These are phyloP conservation scores for Myiothlypis coronata DNA, from an alignment of 2,797 vertebrate genomes.

Conservation along the genomic window DNA sequence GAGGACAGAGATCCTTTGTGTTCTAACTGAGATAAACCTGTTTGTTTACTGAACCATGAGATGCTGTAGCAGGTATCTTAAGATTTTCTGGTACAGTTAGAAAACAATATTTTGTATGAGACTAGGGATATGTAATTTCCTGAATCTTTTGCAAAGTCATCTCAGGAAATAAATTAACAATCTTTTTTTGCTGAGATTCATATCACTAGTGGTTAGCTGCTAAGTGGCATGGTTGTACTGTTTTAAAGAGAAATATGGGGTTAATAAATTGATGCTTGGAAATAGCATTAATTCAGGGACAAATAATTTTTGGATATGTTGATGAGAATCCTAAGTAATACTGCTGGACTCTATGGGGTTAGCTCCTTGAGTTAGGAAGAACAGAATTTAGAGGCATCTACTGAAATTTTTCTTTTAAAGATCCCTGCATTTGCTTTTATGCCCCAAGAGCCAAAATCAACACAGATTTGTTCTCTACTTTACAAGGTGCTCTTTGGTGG, in stretches of 20 bases:
- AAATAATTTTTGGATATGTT: background rate
- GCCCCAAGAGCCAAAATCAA: accelerated
- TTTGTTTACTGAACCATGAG: background rate
- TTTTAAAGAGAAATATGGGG: background rate
- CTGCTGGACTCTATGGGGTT: background rate
- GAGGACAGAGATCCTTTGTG: background rate
- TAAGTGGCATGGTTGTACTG: background rate
- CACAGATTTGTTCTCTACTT: background rate
- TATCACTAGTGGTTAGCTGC: background rate
- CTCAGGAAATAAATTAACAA: background rate
- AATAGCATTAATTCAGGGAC: background rate
- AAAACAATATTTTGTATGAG: background rate
- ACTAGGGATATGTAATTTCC: background rate
- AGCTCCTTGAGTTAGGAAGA: background rate
- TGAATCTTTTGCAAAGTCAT: background rate
- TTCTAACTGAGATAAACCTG: background rate
- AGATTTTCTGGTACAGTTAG: background rate
- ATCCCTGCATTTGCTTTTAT: background rate
- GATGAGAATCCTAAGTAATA: background rate
- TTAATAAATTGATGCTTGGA: background rate
- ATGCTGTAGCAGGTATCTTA: background rate
- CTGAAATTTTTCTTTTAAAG: background rate
- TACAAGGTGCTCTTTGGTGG: background rate
- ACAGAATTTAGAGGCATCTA: background rate
- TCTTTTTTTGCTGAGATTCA: background rate